Base-by-base conservation (phyloP, 2,113 vertebrate species). In the Neogale vison region DNA sequence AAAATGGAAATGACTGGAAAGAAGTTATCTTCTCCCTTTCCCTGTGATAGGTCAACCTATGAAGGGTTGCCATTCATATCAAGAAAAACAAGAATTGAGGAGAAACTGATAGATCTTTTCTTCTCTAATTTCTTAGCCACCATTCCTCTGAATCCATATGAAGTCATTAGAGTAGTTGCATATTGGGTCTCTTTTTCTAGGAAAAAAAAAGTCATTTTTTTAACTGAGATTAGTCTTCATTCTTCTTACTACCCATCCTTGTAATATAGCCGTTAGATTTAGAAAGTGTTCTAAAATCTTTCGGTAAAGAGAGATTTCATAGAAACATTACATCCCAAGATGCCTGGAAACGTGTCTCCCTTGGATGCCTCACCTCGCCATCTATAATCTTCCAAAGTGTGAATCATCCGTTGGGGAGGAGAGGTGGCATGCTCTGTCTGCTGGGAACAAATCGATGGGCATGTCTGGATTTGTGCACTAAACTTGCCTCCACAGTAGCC, bases 1-100 rank as follows among this genome's bases (percentile, higher is more conserved):
- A 50, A 80, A 65, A 39, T 77, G 80, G 65, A 65, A 97, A 97
- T 55, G 36, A 50, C 88, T 77, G 6, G 31, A 87, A 96, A 63
- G 23, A 87, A 88, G 34, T 93, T 81, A 31, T 81, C 90, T 42
- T 83, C 63, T 90, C 1, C 82, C 47, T 52, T 88, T 50, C 15
- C 59, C 47, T 74, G 72, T 82, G 69, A 47, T 50, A 36, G 4
- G 31, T 63, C 74, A 57, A 79, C 42, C 42, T 90, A 14, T 59
- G 50, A 69, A 84, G 55, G 36, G 12, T 36, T 84, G 29, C 1
- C 26, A 23, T 77, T 84, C 13, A 23, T 59, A 52, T 71, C 17
- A 65, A 87, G 76, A 90, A 84, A 52, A 92, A 45, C 69, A 77
- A 95, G n/a, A 91, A 92, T 39, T 9, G 23, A 14, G 42, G 50